Base-by-base conservation (phyloP, 2,113 vertebrate genomes). In the Rhineura floridana region DNA sequence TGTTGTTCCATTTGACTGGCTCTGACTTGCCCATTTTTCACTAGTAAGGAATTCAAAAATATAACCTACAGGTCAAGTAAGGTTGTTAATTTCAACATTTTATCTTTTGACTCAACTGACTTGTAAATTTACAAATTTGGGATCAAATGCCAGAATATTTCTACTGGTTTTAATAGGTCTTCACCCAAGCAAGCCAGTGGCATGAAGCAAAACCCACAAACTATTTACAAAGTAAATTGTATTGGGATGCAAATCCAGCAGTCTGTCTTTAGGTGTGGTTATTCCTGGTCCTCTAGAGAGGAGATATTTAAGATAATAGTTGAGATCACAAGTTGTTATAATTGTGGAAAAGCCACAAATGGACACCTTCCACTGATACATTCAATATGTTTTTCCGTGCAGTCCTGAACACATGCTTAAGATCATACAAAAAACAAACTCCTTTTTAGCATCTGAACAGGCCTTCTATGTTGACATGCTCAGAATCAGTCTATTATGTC, bases 1-100 rank as follows among this genome's bases (percentile, higher is more conserved):
- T 90, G 85, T 86, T 93, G n/a, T 89, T 70, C 55, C 91, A 81
- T 78, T 48, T 81, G 79, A 95, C 87, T 62, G 11, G 72, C 94
- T 89, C n/a, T 0, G 23, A 7, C 42, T 79, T 67, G 76, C n/a
- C 21, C 33, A 21, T 62, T 88, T 79, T 89, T 93, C 62, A 48
- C n/a, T 39, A 81, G 3, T 4, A 69, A 82, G 33, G 88, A 62
- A 75, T 55, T 85, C 0, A 12, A 73, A 88, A 72, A 36, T 12
- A 1, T n/a, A 55, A 89, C 78, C 11, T 25, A 81, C 44, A 83
- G 72, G 87, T 77, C 72, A 88, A 15, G 0, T 67, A 67, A 83
- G 70, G 70, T 33, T 83, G 21, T 75, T 63, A 23, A 83, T 77
- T 28, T 12, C 12, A 55, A 5, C 3, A 19, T 81, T 81, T 76